Evolutionary conservation across 2,113 vertebrate genomes (phyloP).

Genomic region (Tor tambroides): DNA sequence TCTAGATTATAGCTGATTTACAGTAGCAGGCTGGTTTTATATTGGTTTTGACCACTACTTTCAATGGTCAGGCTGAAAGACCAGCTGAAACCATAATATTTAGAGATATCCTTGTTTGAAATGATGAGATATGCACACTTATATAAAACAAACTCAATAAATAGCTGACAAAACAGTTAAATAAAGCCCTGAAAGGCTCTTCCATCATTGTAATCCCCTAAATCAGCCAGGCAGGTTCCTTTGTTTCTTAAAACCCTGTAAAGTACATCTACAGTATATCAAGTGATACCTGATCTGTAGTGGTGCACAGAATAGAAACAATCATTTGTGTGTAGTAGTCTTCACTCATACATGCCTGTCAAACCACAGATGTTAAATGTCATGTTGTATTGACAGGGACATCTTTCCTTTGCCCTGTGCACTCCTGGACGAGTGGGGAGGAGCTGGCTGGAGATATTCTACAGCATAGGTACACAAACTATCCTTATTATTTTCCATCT

Average conservation of each 20-base stretch:
- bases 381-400: constrained; percentile 74
- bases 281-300: constrained; percentile 49
- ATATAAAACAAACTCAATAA: constrained; percentile 16
- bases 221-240: constrained; percentile 30
- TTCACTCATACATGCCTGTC: constrained; percentile 38
- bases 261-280: background rate
- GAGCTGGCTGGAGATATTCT: constrained; percentile 87
- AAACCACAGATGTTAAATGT: constrained; percentile 44
- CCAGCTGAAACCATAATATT: background rate
- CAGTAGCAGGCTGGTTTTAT: no score
- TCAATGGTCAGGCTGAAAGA: no score
- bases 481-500: background rate
- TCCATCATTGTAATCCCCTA: constrained; percentile 10
- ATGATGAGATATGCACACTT: background rate
- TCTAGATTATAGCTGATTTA: no score
- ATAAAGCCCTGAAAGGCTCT: background rate
- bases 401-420: constrained; percentile 86
- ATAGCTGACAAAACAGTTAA: background rate
- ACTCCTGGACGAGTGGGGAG: constrained; percentile 94
- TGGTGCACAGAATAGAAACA: constrained; percentile 51
- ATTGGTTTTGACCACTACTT: no score
- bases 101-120: constrained; percentile 4
- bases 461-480: constrained; percentile 82
- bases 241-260: constrained; percentile 35
- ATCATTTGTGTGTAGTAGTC: constrained; percentile 24